Base-by-base conservation (phyloP, 2,797 vertebrate genomes). In the Urocyon cinereoargenteus region DNA sequence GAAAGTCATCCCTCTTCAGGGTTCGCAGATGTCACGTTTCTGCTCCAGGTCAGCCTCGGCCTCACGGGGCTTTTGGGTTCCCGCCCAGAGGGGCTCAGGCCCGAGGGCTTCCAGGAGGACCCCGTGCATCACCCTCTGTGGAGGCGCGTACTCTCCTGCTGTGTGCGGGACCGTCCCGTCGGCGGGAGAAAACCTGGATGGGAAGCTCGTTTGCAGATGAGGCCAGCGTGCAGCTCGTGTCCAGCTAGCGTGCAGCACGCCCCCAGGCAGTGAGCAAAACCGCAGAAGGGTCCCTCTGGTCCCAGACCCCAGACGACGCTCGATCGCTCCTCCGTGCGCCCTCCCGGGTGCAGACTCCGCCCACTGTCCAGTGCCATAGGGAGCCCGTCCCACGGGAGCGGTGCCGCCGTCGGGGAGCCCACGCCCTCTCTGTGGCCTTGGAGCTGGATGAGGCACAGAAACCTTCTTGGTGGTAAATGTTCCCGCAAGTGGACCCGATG, bases 61-160 rank as follows among this genome's bases (percentile, higher is more conserved):
- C 28, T 5, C 0, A 1, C 10, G 26, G 19, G 22, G 1, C n/a
- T 18, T 19, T 15, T 3, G 5, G 34, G 24, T 36, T 40, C n/a
- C 45, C 12, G 86, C 1, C 40, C 34, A 24, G n/a, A 12, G 28
- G 28, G n/a, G 0, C 0, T 4, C 9, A 45, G 45, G 2, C 14
- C 19, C 6, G 57, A 28, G 9, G 11, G 34, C 36, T 31, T 21
- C 13, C 18, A 5, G 0, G 70, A 49, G 59, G 57, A 19, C 28
- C 36, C 4, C 9, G 15, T 5, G 7, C 45, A 62, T 16, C 7
- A 11, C 22, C 15, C 21, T 31, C 8, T 22, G 21, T 3, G 26
- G 2, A 85, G 59, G 78, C 7, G 31, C 34, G 31, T 9, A 12
- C 26, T 21, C 40, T 14, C 15, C 8, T 53, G 19, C 59, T 53